Evolutionary conservation across 2,888 invertebrate species (phyloP).

Genomic region (Stomorhina lunata): DNA sequence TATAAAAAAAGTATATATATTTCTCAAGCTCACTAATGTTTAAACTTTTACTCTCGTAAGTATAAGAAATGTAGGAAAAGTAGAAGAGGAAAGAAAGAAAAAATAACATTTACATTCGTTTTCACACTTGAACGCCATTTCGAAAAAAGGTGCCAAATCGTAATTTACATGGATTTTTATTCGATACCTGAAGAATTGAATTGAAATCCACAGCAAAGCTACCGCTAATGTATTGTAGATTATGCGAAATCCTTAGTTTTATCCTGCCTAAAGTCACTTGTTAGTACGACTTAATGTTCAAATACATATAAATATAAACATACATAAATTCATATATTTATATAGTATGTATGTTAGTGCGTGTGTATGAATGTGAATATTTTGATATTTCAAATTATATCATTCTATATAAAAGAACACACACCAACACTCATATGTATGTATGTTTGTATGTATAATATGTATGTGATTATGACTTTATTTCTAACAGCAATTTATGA

Average conservation of each 20-base stretch:
- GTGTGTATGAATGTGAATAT: slow-evolving; percentile 45
- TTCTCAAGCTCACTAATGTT: slow-evolving; percentile 43
- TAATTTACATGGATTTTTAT: slow-evolving; percentile 80
- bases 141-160: slow-evolving; percentile 77
- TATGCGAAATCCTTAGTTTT: slow-evolving; percentile 78
- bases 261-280: slow-evolving; percentile 71
- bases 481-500: slow-evolving; percentile 44
- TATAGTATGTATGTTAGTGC: slow-evolving; percentile 61
- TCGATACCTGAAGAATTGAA: slow-evolving; percentile 80
- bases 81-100: background rate
- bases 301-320: background rate
- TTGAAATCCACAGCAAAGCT: slow-evolving; percentile 80
- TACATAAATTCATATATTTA: background rate
- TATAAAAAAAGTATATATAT: too few relatives aligned
- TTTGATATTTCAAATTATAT: slow-evolving; percentile 57
- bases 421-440: slow-evolving; percentile 5
- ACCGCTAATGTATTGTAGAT: slow-evolving; percentile 80
- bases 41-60: slow-evolving; percentile 53
- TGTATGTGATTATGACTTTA: too few relatives aligned
- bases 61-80: background rate
- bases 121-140: slow-evolving; percentile 58
- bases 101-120: slow-evolving; percentile 49
- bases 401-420: slow-evolving; percentile 16
- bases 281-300: slow-evolving; percentile 63
- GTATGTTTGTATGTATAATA: slow-evolving; percentile 28